A percentile compares a stretch with the other conserved stretches of the same genome.
Conservation (phyloP, 2,797 vertebrate genomes). For the Petrocephalus schoutedeni region DNA sequence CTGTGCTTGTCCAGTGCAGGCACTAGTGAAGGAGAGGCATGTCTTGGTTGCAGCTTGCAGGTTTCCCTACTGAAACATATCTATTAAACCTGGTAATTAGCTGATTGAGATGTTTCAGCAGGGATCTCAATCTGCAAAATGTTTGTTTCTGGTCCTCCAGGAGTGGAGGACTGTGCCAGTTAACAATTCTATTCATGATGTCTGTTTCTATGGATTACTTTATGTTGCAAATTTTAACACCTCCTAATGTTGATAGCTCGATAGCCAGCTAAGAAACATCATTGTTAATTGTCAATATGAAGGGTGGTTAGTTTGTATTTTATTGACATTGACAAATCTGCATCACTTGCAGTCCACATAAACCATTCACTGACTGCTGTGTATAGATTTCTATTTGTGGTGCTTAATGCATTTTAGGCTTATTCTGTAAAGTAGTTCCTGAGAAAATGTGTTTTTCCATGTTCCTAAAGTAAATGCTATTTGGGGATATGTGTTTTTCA, state of each 20-base stretch:
- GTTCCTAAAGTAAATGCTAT: background rate
- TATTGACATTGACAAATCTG: background rate
- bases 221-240: background rate
- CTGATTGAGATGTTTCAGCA: too few relatives aligned
- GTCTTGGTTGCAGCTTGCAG: too few relatives aligned
- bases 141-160: too few relatives aligned
- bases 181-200: background rate
- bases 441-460: background rate
- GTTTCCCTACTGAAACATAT: too few relatives aligned
- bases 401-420: background rate
- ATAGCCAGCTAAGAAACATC: background rate
- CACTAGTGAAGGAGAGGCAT: too few relatives aligned
- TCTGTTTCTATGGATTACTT: background rate
- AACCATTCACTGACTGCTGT: background rate
- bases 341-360: background rate
- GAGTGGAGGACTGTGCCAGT: background rate
- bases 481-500: background rate
- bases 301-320: background rate
- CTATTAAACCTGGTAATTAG: too few relatives aligned
- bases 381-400: background rate
- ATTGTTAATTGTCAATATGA: background rate
- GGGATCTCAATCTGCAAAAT: too few relatives aligned
- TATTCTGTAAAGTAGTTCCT: background rate
- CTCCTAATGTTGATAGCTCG: background rate
- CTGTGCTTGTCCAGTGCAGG: too few relatives aligned